A percentile compares a stretch with the other conserved stretches of the same genome.
These are phyloP conservation scores for Lamellibrachia luymesi DNA, from an alignment of 1,140 invertebrate genomes.

Conservation along the genomic window DNA sequence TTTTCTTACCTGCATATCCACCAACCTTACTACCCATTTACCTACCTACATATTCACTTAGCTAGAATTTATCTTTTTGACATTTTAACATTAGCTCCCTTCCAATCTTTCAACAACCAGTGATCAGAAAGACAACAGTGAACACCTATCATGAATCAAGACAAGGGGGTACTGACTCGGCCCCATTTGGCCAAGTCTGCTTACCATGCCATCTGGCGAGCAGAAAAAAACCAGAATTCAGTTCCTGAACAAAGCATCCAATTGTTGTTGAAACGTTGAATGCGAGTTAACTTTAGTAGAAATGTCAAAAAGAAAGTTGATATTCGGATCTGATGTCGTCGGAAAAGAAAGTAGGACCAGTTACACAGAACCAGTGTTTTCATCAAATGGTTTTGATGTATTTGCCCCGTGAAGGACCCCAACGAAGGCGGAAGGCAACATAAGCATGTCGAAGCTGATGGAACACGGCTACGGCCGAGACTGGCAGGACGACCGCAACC, in stretches of 20 bases:
- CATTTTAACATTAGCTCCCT: too few relatives aligned
- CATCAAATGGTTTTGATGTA: neutral
- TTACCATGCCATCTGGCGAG: too few relatives aligned
- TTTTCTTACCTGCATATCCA: neutral
- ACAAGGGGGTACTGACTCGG: too few relatives aligned
- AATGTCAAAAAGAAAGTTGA: too few relatives aligned
- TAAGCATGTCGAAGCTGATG: neutral
- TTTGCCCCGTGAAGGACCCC: neutral
- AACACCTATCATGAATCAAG: too few relatives aligned
- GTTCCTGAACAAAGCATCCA: too few relatives aligned
- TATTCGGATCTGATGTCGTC: neutral
- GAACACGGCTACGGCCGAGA: neutral
- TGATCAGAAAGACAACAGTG: too few relatives aligned
- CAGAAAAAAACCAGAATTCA: too few relatives aligned
- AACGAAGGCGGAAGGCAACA: neutral
- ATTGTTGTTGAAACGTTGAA: too few relatives aligned
- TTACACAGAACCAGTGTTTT: neutral
- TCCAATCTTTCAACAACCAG: too few relatives aligned
- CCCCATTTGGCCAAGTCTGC: too few relatives aligned
- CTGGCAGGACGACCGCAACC: slow-evolving; percentile 2
- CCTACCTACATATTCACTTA: neutral
- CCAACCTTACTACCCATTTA: neutral
- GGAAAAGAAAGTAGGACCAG: neutral
- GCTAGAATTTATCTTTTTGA: neutral
- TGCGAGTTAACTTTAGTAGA: too few relatives aligned